Conservation (phyloP, 35 echinoderm and acorn worm species). For the Chiridota heheva region DNA sequence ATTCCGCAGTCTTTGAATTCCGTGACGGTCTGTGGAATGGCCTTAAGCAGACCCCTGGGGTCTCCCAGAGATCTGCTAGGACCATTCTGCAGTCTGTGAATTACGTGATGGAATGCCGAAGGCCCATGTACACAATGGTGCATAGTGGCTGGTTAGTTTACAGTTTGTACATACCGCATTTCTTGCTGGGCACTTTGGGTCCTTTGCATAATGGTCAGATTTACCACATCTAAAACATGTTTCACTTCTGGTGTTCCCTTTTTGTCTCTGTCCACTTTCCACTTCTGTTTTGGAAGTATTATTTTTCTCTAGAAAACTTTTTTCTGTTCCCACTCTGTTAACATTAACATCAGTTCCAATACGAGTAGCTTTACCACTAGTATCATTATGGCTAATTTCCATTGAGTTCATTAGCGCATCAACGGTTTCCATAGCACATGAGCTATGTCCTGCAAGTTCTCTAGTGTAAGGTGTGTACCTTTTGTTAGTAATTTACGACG, state of each 20-base stretch:
- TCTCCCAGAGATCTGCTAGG: too few relatives aligned
- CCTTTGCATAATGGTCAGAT: conserved; percentile 61
- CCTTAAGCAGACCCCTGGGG: too few relatives aligned
- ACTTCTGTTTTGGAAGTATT: background rate
- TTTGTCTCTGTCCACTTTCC: too few relatives aligned
- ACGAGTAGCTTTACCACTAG: background rate
- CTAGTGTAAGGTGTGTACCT: conserved; percentile 39
- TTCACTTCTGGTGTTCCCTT: background rate
- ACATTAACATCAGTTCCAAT: background rate
- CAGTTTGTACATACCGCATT: conserved; percentile 55
- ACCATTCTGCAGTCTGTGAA: too few relatives aligned
- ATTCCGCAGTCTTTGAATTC: too few relatives aligned
- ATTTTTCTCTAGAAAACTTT: background rate
- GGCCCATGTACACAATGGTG: conserved; percentile 41
- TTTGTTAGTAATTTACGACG: conserved; percentile 34
- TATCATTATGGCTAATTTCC: background rate
- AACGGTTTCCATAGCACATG: background rate
- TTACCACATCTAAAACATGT: conserved; percentile 48
- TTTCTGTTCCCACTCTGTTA: background rate
- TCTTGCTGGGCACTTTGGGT: conserved; percentile 55
- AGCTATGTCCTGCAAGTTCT: conserved; percentile 17
- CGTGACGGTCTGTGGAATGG: too few relatives aligned
- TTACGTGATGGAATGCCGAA: too few relatives aligned
- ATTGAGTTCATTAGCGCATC: background rate
- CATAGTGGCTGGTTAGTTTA: conserved; percentile 39